phyloP scores from a whole-genome alignment of 2,113 vertebrate species.

The Suncus etruscus region DNA sequence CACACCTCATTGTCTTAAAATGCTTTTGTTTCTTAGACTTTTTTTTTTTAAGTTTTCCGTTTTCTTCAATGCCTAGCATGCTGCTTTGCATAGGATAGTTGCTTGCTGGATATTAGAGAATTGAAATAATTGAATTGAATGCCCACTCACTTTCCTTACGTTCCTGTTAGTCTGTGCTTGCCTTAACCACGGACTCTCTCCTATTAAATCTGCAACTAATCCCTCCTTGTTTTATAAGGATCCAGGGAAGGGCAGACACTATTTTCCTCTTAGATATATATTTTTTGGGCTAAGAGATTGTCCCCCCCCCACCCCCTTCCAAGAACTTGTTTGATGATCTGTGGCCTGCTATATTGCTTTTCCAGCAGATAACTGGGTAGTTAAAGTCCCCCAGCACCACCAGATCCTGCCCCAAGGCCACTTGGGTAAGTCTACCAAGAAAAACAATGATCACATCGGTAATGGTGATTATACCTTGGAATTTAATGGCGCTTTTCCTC shows the following conservation, averaged over 20 bases:
- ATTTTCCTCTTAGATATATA: conserved; percentile 17
- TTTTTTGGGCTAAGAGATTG: conserved; percentile 74
- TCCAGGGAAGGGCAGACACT: conserved; percentile 58
- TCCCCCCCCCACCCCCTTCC: conserved; percentile 70
- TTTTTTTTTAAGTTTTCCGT: not conserved
- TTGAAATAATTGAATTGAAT: conserved; percentile 5
- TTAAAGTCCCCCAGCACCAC: conserved; percentile 84
- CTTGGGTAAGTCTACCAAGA: conserved; percentile 83
- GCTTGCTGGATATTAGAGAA: conserved; percentile 58
- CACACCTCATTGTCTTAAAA: conserved; percentile 31
- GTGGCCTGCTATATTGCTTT: conserved; percentile 86
- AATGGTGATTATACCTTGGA: conserved; percentile 73
- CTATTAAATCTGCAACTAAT: conserved; percentile 77
- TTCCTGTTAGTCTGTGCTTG: conserved; percentile 55
- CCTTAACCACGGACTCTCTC: conserved; percentile 69
- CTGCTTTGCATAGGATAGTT: conserved; percentile 68
- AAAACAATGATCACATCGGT: conserved; percentile 68
- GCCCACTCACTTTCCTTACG: conserved; percentile 4
- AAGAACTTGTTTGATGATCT: conserved; percentile 84
- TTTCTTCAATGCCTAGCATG: conserved; percentile 69
- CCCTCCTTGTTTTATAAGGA: conserved; percentile 61
- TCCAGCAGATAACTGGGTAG: conserved; percentile 86
- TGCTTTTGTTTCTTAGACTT: conserved; percentile 31
- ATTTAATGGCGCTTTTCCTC: conserved; percentile 70
- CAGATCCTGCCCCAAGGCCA: conserved; percentile 84